phyloP scores from a whole-genome alignment of 2,113 vertebrate species.

The Equus quagga region DNA sequence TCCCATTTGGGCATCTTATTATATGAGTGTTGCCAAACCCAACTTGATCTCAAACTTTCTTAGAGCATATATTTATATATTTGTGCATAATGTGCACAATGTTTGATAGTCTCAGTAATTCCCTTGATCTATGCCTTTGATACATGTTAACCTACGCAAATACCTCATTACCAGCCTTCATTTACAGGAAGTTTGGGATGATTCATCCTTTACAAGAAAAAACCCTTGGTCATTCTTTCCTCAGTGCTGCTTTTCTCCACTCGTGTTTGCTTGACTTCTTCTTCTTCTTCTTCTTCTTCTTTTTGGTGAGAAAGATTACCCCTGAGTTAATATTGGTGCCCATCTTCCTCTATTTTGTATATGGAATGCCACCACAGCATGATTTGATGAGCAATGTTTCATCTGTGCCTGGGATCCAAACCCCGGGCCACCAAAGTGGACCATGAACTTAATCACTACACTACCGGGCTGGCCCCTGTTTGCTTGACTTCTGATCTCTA shows the following conservation, averaged over 20 bases:
- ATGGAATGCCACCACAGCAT: no score
- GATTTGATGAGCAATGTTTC: no score
- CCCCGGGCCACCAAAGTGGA: no score
- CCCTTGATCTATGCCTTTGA: background rate
- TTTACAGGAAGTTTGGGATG: background rate
- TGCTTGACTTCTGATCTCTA: background rate
- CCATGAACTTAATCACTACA: no score
- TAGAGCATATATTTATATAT: background rate
- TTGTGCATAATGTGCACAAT: background rate
- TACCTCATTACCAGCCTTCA: background rate
- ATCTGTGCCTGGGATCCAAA: no score
- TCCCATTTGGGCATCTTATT: background rate
- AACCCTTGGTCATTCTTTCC: background rate
- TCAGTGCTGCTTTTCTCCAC: background rate
- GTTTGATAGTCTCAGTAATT: background rate
- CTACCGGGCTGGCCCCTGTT: background rate
- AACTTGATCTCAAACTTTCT: background rate
- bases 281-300: no score
- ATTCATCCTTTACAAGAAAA: background rate
- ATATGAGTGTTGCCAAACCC: background rate
- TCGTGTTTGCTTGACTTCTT: background rate
- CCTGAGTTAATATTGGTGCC: no score
- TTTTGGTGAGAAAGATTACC: no score
- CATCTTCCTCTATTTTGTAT: no score
- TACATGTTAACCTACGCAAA: background rate